Evolutionary conservation across 2,888 invertebrate genomes (phyloP).

Genomic region (Drosophila emarginata): DNA sequence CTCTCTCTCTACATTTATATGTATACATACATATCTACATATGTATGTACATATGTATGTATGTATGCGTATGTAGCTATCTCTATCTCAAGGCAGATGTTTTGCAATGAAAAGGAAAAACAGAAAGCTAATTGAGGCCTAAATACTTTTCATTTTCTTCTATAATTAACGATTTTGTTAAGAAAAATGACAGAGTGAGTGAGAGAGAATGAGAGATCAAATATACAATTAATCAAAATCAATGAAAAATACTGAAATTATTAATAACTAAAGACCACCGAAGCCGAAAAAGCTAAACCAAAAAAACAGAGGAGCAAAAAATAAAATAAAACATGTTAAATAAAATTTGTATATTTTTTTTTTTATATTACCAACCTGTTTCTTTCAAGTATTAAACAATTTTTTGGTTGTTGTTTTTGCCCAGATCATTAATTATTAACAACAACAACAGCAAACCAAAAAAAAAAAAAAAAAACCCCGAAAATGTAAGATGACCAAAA

Average conservation of each 20-base stretch:
- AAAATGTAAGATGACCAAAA: slow-evolving; percentile 17
- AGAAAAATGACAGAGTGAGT: slow-evolving; percentile 30
- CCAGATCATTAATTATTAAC: slow-evolving; percentile 59
- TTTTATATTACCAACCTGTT: slow-evolving; percentile 58
- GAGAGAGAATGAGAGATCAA: background rate
- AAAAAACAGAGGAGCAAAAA: slow-evolving; percentile 5
- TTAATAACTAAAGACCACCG: slow-evolving; percentile 38
- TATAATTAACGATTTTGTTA: slow-evolving; percentile 6
- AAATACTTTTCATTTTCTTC: slow-evolving; percentile 11
- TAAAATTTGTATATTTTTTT: background rate
- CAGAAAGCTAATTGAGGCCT: slow-evolving; percentile 17
- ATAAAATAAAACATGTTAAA: slow-evolving; percentile 12
- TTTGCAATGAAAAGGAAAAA: slow-evolving; percentile 43
- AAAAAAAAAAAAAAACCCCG: slow-evolving; percentile 19
- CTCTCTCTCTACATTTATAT: too few species aligned
- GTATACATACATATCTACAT: slow-evolving; percentile 3
- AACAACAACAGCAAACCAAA: slow-evolving; percentile 23
- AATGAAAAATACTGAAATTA: slow-evolving; percentile 9
- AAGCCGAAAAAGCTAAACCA: slow-evolving; percentile 7
- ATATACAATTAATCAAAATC: slow-evolving; percentile 31
- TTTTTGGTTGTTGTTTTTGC: slow-evolving; percentile 35
- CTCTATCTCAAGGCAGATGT: slow-evolving; percentile 56
- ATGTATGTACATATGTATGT: slow-evolving; percentile 8
- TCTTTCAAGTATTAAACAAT: slow-evolving; percentile 38
- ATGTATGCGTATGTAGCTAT: slow-evolving; percentile 4